Base-by-base conservation (phyloP, 1,140 invertebrate genomes). In the Drosophila oshimai region DNA sequence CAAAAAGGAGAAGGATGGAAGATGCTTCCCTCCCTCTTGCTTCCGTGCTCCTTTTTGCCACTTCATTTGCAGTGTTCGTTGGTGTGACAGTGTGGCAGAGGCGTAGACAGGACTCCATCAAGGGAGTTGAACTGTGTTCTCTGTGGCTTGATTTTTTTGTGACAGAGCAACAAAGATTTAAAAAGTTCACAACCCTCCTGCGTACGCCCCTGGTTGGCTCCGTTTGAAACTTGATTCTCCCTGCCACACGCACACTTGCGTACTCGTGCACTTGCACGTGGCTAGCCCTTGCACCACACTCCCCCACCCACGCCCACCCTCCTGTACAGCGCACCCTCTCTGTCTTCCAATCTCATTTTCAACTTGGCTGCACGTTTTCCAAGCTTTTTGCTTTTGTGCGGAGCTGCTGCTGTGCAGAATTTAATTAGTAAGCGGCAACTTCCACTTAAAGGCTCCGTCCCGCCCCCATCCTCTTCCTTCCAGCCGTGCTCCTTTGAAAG, bases 401-500 rank as follows among this genome's bases (percentile, higher is more conserved):
- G 26, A 18, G 34, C 13, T 34, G 15, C 49, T 39, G 49, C 49
- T 28, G 28, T 62, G 58, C 12, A 55, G 39, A 87, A 77, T 68
- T 80, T 69, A 86, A 86, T 86, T 86, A 74, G 72, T 74, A 73
- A 54, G 60, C 58, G 42, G 20, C 54, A 76, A 49, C 28, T 53
- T 62, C 18, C 54, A 41, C 39, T 51, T 37, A 50, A 44, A 17
- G 29, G 51, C 44, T 13, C 17, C 69, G 4, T 12, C 37, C 13
- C 41, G 18, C 28, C 22, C 45, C 7, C n/a, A 10, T 7, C 22
- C 9, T 24, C 9, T 49, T 17, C 46, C 49, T 31, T 13, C 12
- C n/a, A 7, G 13, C 24, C 18, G 15, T 7, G 28, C 61, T 65
- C 17, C 54, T 17, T 49, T 34, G 41, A 73, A 50, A 47, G 50